Conservation (phyloP, 1,140 invertebrate species). For the Listronotus oregonensis region DNA sequence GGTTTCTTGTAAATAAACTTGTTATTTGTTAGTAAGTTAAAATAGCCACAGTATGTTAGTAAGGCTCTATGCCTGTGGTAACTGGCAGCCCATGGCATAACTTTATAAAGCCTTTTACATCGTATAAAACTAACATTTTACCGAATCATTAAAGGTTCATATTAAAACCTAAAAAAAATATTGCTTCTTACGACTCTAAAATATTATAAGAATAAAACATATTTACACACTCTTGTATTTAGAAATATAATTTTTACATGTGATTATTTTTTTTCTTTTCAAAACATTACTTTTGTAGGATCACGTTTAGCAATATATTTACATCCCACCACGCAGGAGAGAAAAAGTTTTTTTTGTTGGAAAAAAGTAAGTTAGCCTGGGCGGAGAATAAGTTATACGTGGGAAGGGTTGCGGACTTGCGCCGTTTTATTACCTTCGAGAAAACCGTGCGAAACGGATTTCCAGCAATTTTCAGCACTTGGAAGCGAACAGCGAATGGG, state of each 20-base stretch:
- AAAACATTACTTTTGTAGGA: background rate
- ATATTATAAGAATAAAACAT: no score
- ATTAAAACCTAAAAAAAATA: no score
- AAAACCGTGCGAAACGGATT: constrained; percentile 37
- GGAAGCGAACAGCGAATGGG: background rate
- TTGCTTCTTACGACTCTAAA: no score
- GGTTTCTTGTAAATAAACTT: no score
- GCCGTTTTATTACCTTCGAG: constrained; percentile 38
- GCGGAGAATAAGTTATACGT: constrained; percentile 45
- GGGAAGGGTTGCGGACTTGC: constrained; percentile 49
- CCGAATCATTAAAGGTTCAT: no score
- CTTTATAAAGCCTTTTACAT: no score
- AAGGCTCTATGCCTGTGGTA: no score
- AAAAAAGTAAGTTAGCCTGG: constrained; percentile 46
- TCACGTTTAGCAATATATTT: constrained; percentile 24
- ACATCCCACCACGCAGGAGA: constrained; percentile 26
- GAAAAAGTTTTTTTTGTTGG: constrained; percentile 31
- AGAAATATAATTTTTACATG: background rate
- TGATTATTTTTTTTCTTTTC: background rate
- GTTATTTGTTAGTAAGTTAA: no score
- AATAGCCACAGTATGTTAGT: no score
- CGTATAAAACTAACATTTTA: no score
- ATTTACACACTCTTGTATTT: no score
- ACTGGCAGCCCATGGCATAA: no score
- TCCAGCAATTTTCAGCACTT: constrained; percentile 20